Conservation (phyloP, 2,797 vertebrate species). For the Pangasius krempfi region DNA sequence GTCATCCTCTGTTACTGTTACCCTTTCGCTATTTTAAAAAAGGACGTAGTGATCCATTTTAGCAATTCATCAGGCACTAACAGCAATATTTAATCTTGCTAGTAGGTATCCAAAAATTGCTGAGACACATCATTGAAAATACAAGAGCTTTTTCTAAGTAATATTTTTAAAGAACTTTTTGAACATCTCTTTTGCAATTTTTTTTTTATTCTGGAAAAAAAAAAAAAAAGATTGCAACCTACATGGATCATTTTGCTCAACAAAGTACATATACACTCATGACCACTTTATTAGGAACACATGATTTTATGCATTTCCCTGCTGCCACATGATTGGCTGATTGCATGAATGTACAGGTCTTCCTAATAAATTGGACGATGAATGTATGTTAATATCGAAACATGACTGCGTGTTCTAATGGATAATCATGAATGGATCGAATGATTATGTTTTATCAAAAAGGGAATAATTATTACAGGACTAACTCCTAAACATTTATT, state of each 20-base stretch:
- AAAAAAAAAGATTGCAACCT: neutral
- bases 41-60: neutral
- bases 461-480: neutral
- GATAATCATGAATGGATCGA: neutral
- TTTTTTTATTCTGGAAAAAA: neutral
- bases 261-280: neutral
- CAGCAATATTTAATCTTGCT: neutral
- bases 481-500: neutral
- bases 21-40: neutral
- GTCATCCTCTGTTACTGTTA: neutral
- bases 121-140: neutral
- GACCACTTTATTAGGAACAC: slow-evolving; percentile 2
- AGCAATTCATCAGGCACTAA: neutral
- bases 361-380: neutral
- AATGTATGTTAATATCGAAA: neutral
- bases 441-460: neutral
- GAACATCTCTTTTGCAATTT: neutral
- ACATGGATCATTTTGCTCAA: neutral
- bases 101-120: neutral
- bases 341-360: neutral
- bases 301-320: neutral
- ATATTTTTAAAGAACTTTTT: neutral
- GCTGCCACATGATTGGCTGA: neutral
- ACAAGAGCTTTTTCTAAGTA: neutral
- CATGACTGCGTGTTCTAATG: neutral